phyloP scores from a whole-genome alignment of 2,888 invertebrate genomes.

The Amiota communis region DNA sequence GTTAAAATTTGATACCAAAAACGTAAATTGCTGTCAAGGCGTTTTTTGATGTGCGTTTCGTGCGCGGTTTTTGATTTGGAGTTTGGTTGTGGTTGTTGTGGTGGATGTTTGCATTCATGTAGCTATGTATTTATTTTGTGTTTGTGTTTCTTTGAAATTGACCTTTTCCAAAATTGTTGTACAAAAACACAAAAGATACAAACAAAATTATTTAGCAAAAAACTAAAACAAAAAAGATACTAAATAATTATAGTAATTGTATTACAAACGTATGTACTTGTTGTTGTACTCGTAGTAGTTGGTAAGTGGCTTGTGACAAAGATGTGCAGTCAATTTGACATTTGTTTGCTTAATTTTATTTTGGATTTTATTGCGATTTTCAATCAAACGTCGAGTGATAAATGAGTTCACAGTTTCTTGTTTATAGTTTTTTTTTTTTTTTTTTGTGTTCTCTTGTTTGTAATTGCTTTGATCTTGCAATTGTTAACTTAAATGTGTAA shows the following conservation, averaged over 20 bases:
- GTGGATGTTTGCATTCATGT: neutral
- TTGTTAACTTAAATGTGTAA: neutral
- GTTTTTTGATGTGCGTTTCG: slow-evolving; percentile 7
- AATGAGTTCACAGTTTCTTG: slow-evolving; percentile 57
- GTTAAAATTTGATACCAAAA: too few relatives aligned
- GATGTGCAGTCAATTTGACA: slow-evolving; percentile 28
- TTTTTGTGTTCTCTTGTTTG: slow-evolving; percentile 11
- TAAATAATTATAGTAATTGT: slow-evolving; percentile 26
- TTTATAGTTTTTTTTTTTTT: slow-evolving; percentile 53
- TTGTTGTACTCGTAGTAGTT: neutral
- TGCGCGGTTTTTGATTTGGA: slow-evolving; percentile 13
- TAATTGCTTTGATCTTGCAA: slow-evolving; percentile 43
- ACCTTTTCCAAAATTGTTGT: slow-evolving; percentile 8
- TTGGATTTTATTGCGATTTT: slow-evolving; percentile 7
- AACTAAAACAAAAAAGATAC: slow-evolving; percentile 1
- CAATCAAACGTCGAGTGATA: slow-evolving; percentile 46
- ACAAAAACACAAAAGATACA: too few relatives aligned
- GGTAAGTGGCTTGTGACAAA: neutral
- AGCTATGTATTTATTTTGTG: too few relatives aligned
- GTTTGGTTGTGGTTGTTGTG: neutral
- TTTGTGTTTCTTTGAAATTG: slow-evolving; percentile 15
- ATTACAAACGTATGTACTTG: too few relatives aligned
- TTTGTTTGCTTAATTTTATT: slow-evolving; percentile 19
- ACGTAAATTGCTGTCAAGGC: slow-evolving; percentile 24
- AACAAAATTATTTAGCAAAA: neutral